Evolutionary conservation across 2,888 invertebrate genomes (phyloP).

Genomic region (Xestoiulus laeticollis): DNA sequence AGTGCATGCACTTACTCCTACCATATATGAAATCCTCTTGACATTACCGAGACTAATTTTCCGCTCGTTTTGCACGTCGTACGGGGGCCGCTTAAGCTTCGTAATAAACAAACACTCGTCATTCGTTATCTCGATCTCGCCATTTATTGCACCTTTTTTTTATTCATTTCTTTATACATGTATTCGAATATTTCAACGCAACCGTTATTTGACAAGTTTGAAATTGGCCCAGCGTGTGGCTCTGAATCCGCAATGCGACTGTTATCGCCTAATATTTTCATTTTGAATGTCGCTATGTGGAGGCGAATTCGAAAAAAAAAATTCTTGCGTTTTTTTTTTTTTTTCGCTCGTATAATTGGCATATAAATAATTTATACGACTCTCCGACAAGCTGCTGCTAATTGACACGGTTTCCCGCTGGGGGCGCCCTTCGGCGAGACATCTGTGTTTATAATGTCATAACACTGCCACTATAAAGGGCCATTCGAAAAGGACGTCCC

Average conservation of each 20-base stretch:
- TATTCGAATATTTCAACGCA: conserved; percentile 26
- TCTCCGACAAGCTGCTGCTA: conserved; percentile 19
- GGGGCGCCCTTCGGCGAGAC: neutral
- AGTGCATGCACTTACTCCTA: no score
- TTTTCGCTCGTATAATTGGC: neutral
- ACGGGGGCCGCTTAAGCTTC: neutral
- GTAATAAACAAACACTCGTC: conserved; percentile 3
- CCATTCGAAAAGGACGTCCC: no score
- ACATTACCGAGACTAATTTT: neutral
- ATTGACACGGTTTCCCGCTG: conserved; percentile 26
- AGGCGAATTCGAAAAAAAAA: conserved; percentile 8
- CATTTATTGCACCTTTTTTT: neutral
- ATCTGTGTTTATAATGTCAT: neutral
- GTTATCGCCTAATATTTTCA: neutral
- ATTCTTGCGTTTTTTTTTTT: neutral
- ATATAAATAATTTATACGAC: conserved; percentile 13
- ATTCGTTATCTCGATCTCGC: neutral
- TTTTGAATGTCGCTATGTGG: neutral
- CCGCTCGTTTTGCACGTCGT: neutral
- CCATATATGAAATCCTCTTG: neutral
- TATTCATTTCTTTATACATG: neutral
- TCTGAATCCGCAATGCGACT: conserved; percentile 3
- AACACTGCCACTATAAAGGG: no score
- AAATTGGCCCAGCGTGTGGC: conserved; percentile 16
- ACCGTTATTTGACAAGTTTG: conserved; percentile 17